Evolutionary conservation across 1,140 invertebrate genomes (phyloP), one percentile per base, ranked within the genome.

Genomic region (Oedothorax gibbosus): DNA sequence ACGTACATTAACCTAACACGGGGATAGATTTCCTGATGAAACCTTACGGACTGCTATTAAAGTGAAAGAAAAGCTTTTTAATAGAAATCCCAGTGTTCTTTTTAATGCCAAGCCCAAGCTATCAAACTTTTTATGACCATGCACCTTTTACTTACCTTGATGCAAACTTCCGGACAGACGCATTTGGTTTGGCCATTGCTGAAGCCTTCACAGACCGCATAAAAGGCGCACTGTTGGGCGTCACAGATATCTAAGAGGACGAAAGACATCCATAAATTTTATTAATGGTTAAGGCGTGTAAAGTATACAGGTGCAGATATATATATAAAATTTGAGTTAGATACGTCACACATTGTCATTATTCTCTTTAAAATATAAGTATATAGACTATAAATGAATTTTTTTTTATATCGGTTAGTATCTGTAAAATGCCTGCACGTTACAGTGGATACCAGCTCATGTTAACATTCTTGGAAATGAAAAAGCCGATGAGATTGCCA

Each of bases 141-240:
- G 10, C 0, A 8, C 20, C 73, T 54, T 9, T 76, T 18, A 75
- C 80, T 86, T 57, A 87, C 82, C 71, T 81, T 81, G 64, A 85
- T 76, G 64, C 87, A 87, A 6, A 86, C 85, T 71, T 86, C 79
- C 14, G 86, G 86, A 76, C 86, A 87, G 18, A 95, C 95, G 89
- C 96, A 97, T 51, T 95, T 92, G 89, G 96, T 97, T 77, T 92
- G 93, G 0, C 94, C 93, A 88, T 94, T 93, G 0, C 93, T 93
- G 89, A 95, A 94, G 83, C 93, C 94, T 88, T 96, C 94, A 90
- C 96, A 98, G 53, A 93, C 91, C 0, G 93, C 92, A 89, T 96
- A 96, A 90, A 93, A 94, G 72, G 97, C 94, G 90, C 96, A 98
- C 88, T 94, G 94, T 88, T 94, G 94, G 86, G 94, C 94, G 88